Percentiles rank a stretch among this genome's conserved stretches.
phyloP scores from a whole-genome alignment of 2,888 invertebrate genomes.

The Proisotoma minuta region DNA sequence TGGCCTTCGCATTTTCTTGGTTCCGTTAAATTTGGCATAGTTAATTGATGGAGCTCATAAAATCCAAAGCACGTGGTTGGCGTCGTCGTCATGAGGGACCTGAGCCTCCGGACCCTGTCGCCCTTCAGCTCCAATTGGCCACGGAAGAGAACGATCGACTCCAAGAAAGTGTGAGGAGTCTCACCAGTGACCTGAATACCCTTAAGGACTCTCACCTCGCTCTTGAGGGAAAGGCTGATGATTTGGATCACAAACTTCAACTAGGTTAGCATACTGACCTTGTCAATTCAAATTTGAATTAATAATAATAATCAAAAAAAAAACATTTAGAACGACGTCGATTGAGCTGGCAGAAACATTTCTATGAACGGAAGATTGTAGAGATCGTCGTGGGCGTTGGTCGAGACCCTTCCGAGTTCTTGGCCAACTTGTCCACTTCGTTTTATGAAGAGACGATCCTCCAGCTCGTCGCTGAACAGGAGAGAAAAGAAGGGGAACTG shows the following conservation, averaged over 20 bases:
- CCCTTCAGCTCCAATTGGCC: not conserved
- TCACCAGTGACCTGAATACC: not conserved
- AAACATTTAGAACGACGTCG: slow-evolving; percentile 11
- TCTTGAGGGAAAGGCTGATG: slow-evolving; percentile 17
- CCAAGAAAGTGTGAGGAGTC: slow-evolving; percentile 10
- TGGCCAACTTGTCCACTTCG: slow-evolving; percentile 1
- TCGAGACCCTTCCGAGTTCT: not conserved
- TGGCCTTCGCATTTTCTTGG: no score
- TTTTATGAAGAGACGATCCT: slow-evolving; percentile 24
- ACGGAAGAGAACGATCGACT: slow-evolving; percentile 1
- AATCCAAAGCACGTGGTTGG: no score
- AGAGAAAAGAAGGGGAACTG: slow-evolving; percentile 15
- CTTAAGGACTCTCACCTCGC: slow-evolving; percentile 3
- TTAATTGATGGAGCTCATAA: no score
- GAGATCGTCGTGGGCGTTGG: slow-evolving; percentile 5
- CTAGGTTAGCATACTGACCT: not conserved
- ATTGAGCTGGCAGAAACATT: slow-evolving; percentile 22
- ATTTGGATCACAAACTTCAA: slow-evolving; percentile 16
- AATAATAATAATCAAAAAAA: no score
- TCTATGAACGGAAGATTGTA: slow-evolving; percentile 28
- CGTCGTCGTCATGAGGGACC: no score
- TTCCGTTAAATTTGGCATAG: no score
- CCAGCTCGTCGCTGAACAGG: slow-evolving; percentile 16
- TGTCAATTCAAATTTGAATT: no score
- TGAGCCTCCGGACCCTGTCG: not conserved